Percentiles rank a stretch among this genome's conserved stretches.
These are phyloP conservation scores for Pseudochirops cupreus DNA, from an alignment of 2,797 vertebrate species.

Conservation along the genomic window DNA sequence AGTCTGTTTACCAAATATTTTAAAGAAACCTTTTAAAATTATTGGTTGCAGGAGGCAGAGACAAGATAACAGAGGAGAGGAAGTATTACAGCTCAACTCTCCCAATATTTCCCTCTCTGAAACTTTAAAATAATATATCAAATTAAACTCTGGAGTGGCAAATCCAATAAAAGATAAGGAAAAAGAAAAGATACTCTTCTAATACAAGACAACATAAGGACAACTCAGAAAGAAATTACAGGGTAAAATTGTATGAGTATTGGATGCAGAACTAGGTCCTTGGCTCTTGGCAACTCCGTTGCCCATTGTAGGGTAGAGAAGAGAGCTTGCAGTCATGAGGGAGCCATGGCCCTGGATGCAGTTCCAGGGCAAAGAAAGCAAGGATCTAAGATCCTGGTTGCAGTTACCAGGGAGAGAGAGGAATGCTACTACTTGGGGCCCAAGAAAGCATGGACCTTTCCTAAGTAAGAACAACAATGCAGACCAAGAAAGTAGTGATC, in stretches of 20 bases:
- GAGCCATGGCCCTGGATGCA: neutral
- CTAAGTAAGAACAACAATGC: neutral
- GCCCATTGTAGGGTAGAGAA: fast-evolving
- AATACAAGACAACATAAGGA: too few species aligned
- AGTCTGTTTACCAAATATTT: too few species aligned
- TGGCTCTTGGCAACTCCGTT: neutral
- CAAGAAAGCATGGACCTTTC: neutral
- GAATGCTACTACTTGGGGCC: neutral
- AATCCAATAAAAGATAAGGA: too few species aligned
- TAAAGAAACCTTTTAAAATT: too few species aligned
- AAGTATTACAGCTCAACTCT: too few species aligned
- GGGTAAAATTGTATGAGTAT: neutral
- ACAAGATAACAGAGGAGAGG: too few species aligned
- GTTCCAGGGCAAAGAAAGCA: neutral
- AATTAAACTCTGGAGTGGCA: too few species aligned
- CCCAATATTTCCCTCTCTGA: too few species aligned
- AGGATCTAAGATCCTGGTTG: neutral
- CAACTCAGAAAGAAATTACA: neutral
- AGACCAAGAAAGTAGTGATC: neutral
- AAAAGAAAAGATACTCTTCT: too few species aligned
- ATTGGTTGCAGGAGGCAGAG: too few species aligned
- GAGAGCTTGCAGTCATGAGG: neutral
- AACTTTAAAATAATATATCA: too few species aligned
- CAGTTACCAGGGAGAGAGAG: neutral
- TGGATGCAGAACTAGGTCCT: neutral